Percentiles rank a stretch among this genome's conserved stretches.
These are phyloP conservation scores for Crocidura indochinensis DNA, from an alignment of 2,797 vertebrate genomes.

Conservation along the genomic window DNA sequence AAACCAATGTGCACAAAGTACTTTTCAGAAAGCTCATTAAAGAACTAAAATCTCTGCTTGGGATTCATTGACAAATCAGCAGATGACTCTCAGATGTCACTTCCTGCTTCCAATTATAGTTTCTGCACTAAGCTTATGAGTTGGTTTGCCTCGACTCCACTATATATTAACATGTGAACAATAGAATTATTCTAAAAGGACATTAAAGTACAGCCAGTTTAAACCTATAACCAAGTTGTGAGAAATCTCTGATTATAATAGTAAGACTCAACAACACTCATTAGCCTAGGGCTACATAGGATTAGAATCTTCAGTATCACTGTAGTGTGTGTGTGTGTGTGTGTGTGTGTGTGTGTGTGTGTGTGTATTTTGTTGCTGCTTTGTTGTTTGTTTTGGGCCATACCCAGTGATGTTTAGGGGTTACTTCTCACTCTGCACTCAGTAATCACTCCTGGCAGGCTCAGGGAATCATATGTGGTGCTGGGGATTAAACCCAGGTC, in stretches of 20 bases:
- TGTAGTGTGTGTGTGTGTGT: no score
- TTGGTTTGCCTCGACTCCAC: slow-evolving; percentile 46
- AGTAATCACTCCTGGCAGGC: no score
- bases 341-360: no score
- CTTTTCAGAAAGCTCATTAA: slow-evolving; percentile 54
- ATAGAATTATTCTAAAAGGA: slow-evolving; percentile 11
- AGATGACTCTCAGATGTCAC: neutral
- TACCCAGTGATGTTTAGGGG: no score
- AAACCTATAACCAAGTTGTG: neutral
- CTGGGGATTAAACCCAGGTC: no score
- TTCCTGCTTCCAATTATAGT: slow-evolving; percentile 56
- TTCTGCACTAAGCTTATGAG: slow-evolving; percentile 17
- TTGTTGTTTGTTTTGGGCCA: no score
- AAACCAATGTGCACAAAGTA: slow-evolving; percentile 20
- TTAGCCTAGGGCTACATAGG: no score
- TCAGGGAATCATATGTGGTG: no score
- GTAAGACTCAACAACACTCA: no score
- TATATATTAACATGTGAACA: neutral
- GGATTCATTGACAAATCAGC: slow-evolving; percentile 33
- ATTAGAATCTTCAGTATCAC: neutral
- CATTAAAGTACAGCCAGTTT: neutral
- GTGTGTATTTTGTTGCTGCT: no score
- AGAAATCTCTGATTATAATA: neutral
- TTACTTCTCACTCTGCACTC: no score
- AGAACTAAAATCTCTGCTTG: slow-evolving; percentile 65